Evolutionary conservation across 1,140 invertebrate species (phyloP).

Genomic region (Mycetomoellerius zeteki): DNA sequence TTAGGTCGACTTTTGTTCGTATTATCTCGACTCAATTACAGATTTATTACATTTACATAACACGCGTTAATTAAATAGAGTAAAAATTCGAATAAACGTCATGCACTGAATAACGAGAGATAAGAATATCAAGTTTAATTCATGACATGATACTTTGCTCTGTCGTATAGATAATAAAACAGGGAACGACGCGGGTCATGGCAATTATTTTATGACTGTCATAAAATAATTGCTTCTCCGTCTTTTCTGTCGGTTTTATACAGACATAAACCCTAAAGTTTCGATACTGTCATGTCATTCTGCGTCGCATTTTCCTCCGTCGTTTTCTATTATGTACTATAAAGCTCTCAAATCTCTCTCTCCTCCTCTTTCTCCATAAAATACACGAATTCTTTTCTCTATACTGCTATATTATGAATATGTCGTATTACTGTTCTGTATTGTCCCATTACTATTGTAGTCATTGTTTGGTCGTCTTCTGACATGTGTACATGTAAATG

Average conservation of each 20-base stretch:
- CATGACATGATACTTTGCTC: neutral
- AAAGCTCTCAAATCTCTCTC: neutral
- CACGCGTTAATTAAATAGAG: neutral
- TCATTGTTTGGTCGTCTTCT: neutral
- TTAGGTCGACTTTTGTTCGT: too few relatives aligned
- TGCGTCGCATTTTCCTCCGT: too few relatives aligned
- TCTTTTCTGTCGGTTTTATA: constrained; percentile 9
- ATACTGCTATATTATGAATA: neutral
- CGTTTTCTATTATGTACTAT: neutral
- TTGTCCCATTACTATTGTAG: neutral
- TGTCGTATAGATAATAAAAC: constrained; percentile 16
- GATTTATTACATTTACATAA: neutral
- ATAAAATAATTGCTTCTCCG: neutral
- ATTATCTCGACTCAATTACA: neutral
- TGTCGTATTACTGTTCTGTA: neutral
- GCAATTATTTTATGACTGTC: constrained; percentile 51
- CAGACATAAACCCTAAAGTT: constrained; percentile 27
- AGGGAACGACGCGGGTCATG: neutral
- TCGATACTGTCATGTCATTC: constrained; percentile 16
- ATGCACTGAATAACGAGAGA: neutral
- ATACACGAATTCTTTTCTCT: constrained; percentile 24
- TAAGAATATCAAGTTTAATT: constrained; percentile 28
- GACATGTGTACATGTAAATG: neutral
- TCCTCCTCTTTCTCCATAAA: constrained; percentile 26
- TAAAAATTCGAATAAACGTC: neutral